Conservation (phyloP, 2,113 vertebrate genomes). For the Corythornis vintsioides region DNA sequence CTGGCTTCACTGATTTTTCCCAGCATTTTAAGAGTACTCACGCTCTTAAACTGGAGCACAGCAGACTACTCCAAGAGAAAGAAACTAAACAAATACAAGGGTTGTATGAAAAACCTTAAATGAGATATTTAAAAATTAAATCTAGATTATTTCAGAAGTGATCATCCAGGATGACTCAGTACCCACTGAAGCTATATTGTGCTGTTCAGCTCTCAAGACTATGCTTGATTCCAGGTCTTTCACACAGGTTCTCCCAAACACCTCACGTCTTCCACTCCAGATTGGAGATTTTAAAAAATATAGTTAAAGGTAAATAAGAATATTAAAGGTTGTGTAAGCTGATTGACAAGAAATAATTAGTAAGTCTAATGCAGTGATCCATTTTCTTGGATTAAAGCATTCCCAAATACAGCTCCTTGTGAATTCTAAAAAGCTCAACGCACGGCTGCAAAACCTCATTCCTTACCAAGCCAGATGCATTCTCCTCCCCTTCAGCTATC, state of each 20-base stretch:
- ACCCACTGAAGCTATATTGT: not conserved
- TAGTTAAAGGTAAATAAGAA: not conserved
- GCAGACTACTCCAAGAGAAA: not conserved
- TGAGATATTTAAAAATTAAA: not conserved
- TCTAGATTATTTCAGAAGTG: not conserved
- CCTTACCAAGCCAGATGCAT: not conserved
- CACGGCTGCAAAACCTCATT: not conserved
- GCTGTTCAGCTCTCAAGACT: not conserved
- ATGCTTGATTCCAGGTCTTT: not conserved
- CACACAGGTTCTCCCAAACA: not conserved
- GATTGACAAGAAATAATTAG: not conserved
- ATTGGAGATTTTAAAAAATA: not conserved
- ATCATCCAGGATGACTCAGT: not conserved
- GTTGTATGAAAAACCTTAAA: not conserved
- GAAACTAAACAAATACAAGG: not conserved
- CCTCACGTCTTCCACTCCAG: not conserved
- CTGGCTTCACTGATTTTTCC: conserved; percentile 43
- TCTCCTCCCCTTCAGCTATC: not conserved
- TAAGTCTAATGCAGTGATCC: not conserved
- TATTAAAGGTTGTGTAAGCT: not conserved
- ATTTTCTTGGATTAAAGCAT: not conserved
- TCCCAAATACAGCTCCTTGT: not conserved
- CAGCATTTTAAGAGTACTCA: not conserved
- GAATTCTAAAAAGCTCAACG: not conserved
- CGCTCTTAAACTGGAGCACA: not conserved